Evolutionary conservation across 2,888 invertebrate genomes (phyloP), one percentile per base, ranked within the genome.

Genomic region (Iphiclides podalirius): DNA sequence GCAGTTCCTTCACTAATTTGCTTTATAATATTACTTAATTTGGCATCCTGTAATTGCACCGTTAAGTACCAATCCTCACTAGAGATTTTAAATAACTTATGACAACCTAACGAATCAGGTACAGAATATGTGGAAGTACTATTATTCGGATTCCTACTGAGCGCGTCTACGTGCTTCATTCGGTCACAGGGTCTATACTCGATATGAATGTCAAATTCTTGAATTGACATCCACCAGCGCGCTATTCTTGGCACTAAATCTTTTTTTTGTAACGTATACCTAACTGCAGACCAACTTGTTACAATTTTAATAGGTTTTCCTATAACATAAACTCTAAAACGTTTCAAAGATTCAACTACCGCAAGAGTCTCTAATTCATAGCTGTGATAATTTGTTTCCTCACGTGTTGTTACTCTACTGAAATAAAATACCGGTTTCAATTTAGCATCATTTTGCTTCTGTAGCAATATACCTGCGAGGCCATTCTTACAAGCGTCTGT

Each of bases 21-120:
- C 1, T 57, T 43, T 13, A 55, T 51, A 11, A 59, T 59, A 0
- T 7, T 16, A n/a, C 51, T 40, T 9, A 58, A 8, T 20, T 53
- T 59, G 6, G 3, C 28, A n/a, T n/a, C n/a, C 8, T 28, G 28
- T 28, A 28, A 28, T n/a, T 28, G 28, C 8, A n/a, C n/a, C 8
- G 28, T 28, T 28, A 28, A 28, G 8, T 8, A 28, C 28, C 28
- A 28, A 28, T 28, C 28, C 8, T 28, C 28, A 28, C 28, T n/a
- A 3, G n/a, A 8, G 2, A 28, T 28, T 2, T 28, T 3, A 4
- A 20, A 4, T 20, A 20, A 20, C 3, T 20, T 20, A 20, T 20
- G 6, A 4, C 6, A 6, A 20, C 6, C 20, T 4, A 4, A n/a
- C n/a, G n/a, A 20, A 20, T 20, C 20, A 20, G 3, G 4, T 6